Percentiles rank a stretch among this genome's conserved stretches.
Evolutionary conservation across 2,797 vertebrate genomes (phyloP).

Genomic region (Acestrorhynchus altus): DNA sequence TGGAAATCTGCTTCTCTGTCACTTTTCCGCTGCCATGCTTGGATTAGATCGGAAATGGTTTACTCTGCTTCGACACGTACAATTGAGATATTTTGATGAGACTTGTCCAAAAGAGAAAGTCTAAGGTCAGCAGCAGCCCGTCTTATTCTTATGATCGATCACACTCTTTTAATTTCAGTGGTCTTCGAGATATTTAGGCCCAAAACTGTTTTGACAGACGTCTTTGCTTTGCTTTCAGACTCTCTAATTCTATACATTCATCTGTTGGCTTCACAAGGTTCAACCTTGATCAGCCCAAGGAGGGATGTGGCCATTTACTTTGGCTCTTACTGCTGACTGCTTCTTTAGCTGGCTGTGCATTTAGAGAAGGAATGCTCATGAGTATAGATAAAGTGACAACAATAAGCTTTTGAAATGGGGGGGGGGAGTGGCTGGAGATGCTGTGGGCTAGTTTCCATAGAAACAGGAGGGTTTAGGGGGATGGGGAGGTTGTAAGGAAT

Average conservation of each 20-base stretch:
- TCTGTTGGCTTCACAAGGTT: neutral
- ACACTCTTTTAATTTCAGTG: neutral
- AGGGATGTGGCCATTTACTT: conserved; percentile 10
- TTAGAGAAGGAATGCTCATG: conserved; percentile 31
- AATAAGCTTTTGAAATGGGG: neutral
- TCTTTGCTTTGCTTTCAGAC: conserved; percentile 9
- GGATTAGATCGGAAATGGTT: conserved; percentile 17
- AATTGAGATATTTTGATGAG: conserved; percentile 1
- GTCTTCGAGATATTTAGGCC: neutral
- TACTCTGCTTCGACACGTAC: neutral
- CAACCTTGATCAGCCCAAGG: neutral
- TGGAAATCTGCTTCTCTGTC: conserved; percentile 11
- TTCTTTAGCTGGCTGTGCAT: conserved; percentile 33
- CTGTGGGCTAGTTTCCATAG: conserved; percentile 42
- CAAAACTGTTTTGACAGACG: neutral
- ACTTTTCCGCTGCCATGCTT: conserved; percentile 9
- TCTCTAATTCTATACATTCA: neutral
- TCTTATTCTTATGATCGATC: neutral
- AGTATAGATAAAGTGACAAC: conserved; percentile 35
- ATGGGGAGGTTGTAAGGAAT: conserved; percentile 14
- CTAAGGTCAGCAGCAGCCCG: neutral
- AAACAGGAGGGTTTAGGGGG: conserved; percentile 47
- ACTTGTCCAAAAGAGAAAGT: neutral
- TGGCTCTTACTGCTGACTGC: neutral
- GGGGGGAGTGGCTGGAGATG: neutral